These are phyloP conservation scores for Standfussiana lucernea DNA, from an alignment of 2,888 invertebrate genomes.

Conservation along the genomic window DNA sequence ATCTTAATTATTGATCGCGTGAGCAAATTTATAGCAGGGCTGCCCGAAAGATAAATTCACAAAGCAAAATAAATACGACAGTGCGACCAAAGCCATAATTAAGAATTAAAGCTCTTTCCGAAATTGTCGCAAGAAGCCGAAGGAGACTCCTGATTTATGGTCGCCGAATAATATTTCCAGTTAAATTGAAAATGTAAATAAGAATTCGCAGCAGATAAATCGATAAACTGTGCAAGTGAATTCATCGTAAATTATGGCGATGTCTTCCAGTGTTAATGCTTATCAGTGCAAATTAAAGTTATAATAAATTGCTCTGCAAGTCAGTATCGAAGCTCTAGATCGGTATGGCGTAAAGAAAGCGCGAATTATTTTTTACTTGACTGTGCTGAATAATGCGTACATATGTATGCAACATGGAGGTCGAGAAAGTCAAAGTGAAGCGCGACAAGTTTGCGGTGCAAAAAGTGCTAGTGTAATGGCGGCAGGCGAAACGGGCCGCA, in stretches of 20 bases:
- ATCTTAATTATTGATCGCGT: slow-evolving; percentile 83
- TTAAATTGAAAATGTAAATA: slow-evolving; percentile 83
- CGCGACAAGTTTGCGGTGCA: slow-evolving; percentile 82
- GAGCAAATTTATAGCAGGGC: slow-evolving; percentile 80
- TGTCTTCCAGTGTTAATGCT: slow-evolving; percentile 54
- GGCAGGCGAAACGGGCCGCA: slow-evolving; percentile 84
- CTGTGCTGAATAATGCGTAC: slow-evolving; percentile 59
- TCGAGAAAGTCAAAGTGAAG: slow-evolving; percentile 85
- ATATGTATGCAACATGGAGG: slow-evolving; percentile 75
- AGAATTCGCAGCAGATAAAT: slow-evolving; percentile 78
- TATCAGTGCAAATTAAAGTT: slow-evolving; percentile 65
- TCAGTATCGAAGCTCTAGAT: slow-evolving; percentile 46
- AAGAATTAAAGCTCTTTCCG: slow-evolving; percentile 86
- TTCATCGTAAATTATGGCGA: slow-evolving; percentile 65
- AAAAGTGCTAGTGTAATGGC: slow-evolving; percentile 84
- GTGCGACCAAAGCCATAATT: slow-evolving; percentile 83
- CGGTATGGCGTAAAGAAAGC: slow-evolving; percentile 12
- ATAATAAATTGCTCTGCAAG: slow-evolving; percentile 52
- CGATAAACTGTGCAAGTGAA: slow-evolving; percentile 75
- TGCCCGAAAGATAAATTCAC: slow-evolving; percentile 78
- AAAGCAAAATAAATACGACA: slow-evolving; percentile 85
- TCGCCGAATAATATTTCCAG: slow-evolving; percentile 81
- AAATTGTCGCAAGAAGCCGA: slow-evolving; percentile 82
- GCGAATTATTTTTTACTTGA: slow-evolving; percentile 34
- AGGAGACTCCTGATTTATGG: slow-evolving; percentile 83